Evolutionary conservation across 1,140 invertebrate species (phyloP), one percentile per base, ranked within the genome.

Genomic region (Atopsyche davidsoni): DNA sequence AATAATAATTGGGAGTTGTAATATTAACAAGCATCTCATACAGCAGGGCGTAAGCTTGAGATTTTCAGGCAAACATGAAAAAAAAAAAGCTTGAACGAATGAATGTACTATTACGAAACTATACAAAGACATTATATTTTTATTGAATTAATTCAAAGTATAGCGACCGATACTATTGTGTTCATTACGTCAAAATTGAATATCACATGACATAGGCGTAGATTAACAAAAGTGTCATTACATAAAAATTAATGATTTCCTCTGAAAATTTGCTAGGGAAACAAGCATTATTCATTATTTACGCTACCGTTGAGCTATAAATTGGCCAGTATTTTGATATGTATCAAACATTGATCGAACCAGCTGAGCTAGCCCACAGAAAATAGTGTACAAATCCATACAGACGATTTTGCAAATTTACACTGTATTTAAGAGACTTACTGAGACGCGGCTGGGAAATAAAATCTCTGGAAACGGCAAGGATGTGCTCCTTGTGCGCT

Each of bases 361-460:
- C 48, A 50, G 48, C 48, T 50, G 48, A 50, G 48, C 22, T 50
- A 17, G 4, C 40, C 39, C 48, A 44, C 48, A 16, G 11, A n/a
- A 4, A 34, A 34, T 4, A 11, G n/a, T 11, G 3, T 4, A 34
- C 32, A 34, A 14, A 48, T 31, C 14, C 19, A 24, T 4, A 41
- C 2, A n/a, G n/a, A n/a, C n/a, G n/a, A n/a, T n/a, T n/a, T n/a
- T n/a, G n/a, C n/a, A 48, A n/a, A n/a, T 28, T 6, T 28, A 6
- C 24, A 28, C 6, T 28, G 6, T 28, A 28, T 28, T 28, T 43
- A 19, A 35, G 17, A 43, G 17, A 50, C 90, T 91, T 82, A 98
- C 95, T 94, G 56, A 98, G 78, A 67, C 95, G 83, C 38, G 96
- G 96, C 66, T 98, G 95, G 38, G 94, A 93, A 62, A 96, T 89